Base-by-base conservation (phyloP, 2,888 invertebrate genomes). In the Drosophila nr. fundita region DNA sequence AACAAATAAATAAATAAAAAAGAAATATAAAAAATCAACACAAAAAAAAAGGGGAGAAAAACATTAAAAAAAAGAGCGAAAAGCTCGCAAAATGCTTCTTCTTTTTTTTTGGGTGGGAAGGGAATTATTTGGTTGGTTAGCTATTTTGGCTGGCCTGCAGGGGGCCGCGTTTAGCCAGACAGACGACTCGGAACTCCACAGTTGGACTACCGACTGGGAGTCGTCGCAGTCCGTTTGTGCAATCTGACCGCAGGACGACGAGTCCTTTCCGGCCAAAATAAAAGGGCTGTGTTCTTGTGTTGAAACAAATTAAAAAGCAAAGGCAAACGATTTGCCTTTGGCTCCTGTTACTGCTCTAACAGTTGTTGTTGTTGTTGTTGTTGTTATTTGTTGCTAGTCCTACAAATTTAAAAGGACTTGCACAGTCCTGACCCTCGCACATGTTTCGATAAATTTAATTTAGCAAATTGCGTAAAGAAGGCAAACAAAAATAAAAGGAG, bases 51-150 rank as follows among this genome's bases (percentile, higher is more conserved):
- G 36, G 78, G 78, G 66, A 67, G 49, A 61, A 77, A 72, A 77
- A 65, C 38, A 62, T 30, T 71, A 64, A 65, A 68, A 40, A 68
- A 61, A 68, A 67, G 38, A 50, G 30, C 45, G 36, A 61, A 66
- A 72, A 81, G 67, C 62, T 66, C 70, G 73, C 65, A 70, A 80
- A 73, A 83, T 73, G 70, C 68, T 76, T 74, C 69, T 68, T 76
- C 69, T 68, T 76, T 71, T 49, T 10, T 18, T 71, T 49, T 11
- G 8, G 24, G 53, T 27, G 29, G 36, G 8, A 65, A 30, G 45
- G 49, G 52, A 52, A 18, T 58, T 55, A 73, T 73, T 73, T 72
- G 73, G 73, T 50, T 49, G 45, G 73, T 49, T 72, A 61, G 63
- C 52, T 60, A 29, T 40, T 40, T 50, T 53, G 27, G 38, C 11